A percentile compares a stretch with the other conserved stretches of the same genome.
These are phyloP conservation scores for Alca torda DNA, from an alignment of 2,797 vertebrate genomes.

Conservation along the genomic window DNA sequence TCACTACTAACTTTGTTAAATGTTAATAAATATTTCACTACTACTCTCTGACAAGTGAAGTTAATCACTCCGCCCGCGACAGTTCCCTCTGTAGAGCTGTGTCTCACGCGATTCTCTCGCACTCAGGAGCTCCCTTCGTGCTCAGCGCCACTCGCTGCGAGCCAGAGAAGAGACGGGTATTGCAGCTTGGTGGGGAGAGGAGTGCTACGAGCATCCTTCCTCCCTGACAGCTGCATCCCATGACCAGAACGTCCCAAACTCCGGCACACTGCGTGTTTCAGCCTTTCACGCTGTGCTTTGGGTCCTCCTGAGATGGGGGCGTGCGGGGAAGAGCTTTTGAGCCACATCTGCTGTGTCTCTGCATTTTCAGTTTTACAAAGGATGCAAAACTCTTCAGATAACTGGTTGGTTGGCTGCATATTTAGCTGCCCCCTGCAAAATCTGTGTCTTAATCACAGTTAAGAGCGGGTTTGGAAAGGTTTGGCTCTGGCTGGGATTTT, in stretches of 20 bases:
- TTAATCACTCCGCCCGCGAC: no score
- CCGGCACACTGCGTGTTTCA: fast-evolving
- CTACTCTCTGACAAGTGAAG: no score
- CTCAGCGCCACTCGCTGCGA: fast-evolving
- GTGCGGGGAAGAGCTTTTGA: neutral
- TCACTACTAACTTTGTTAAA: no score
- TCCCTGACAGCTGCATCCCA: fast-evolving
- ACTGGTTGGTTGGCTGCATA: neutral
- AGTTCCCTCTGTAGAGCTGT: neutral
- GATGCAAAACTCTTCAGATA: neutral
- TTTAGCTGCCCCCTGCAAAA: neutral
- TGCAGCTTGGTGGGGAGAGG: neutral
- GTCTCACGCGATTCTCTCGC: neutral
- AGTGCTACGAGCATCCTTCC: neutral
- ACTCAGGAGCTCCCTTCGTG: neutral
- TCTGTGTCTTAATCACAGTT: neutral
- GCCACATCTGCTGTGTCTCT: no score
- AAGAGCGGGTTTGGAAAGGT: neutral
- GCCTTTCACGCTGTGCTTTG: neutral
- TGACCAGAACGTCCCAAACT: neutral
- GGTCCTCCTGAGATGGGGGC: neutral
- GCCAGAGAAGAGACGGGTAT: neutral
- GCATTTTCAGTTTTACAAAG: neutral
- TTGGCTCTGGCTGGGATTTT: neutral
- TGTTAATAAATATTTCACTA: no score